Base-by-base conservation (phyloP, 2,888 invertebrate species). In the Mongoloraphidia duomilia region DNA sequence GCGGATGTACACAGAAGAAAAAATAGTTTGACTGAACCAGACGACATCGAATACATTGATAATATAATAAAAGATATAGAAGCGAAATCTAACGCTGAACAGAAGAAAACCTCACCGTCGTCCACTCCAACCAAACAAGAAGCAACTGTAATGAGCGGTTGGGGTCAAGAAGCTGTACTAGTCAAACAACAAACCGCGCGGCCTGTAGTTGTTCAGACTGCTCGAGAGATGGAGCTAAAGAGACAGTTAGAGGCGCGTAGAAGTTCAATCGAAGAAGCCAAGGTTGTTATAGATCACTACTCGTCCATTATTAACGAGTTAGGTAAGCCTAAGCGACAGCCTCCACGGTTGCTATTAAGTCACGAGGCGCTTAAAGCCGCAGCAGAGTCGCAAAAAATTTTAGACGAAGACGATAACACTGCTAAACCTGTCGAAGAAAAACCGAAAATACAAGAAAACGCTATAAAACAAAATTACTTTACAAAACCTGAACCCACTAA, bases 301-400 rank as follows among this genome's bases (percentile, higher is more conserved):
- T 83, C 84, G 13, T 86, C 82, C 61, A 80, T 89, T 54, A 84
- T 89, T 2, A 78, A 77, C 57, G 83, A 80, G 61, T 80, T 80
- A 58, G 80, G 84, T 11, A 68, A 66, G 49, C 69, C 68, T 12
- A 72, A 71, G 53, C 72, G 69, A 59, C 62, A 69, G 8, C 61
- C 66, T 43, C 68, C 73, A 10, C 73, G 73, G 0, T 63, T 79
- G 39, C 80, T 79, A 56, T 68, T 80, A 17, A 76, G 77, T 56
- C 76, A 76, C 8, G 78, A 80, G 49, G 78, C 79, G 49, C 63
- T 81, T 45, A 79, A 71, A 51, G 74, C 76, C 0, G 77, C 76
- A 4, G 75, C 73, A 52, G 68, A 70, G 55, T 73, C 73, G 49
- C 69, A 69, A 42, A 60, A 62, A 3, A 34, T 39, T 17, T 34